Evolutionary conservation across 2,888 invertebrate genomes (phyloP), one percentile per base, ranked within the genome.

Genomic region (Argyresthia albistria): DNA sequence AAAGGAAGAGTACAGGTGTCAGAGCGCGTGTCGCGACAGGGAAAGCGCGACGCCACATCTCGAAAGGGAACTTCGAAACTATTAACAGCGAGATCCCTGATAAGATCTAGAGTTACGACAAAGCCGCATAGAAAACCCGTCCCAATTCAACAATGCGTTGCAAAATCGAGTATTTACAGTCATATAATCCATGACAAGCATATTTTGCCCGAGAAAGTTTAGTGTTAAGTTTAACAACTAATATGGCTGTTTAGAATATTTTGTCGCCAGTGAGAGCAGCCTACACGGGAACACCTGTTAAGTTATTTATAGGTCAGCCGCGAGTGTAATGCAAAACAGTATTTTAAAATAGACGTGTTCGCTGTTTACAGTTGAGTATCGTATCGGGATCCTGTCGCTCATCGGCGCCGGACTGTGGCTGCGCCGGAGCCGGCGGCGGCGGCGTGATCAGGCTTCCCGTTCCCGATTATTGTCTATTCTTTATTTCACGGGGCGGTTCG

Each of bases 1-100:
- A 87, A 87, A 87, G 84, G 84, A 86, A 87, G 81, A 87, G 84
- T 86, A 75, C 70, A 75, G 72, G 70, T 79, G 79, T 76, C 78
- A 76, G 75, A 74, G 75, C 73, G 66, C 25, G 25, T 75, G 76
- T 69, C 70, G 74, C 78, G 77, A 76, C 73, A 74, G 84, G 73
- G 84, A 84, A 84, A 84, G 82, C 80, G 72, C 62, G 65, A 70
- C 60, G 73, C 75, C 70, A 76, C 74, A 80, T 76, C 76, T 73
- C 74, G 81, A 83, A 83, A 82, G 83, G 80, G 77, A 83, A 82
- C 75, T 78, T 80, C 69, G 72, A 73, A 50, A 46, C 52, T 46
- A 46, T 52, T 35, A 51, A 77, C 76, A 70, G 25, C 48, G 14
- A 14, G 48, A 70, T 74, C 73, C 68, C 66, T 66, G 62, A 62